Base-by-base conservation (phyloP, 2,888 invertebrate genomes). In the Dicyrtoma fusca region DNA sequence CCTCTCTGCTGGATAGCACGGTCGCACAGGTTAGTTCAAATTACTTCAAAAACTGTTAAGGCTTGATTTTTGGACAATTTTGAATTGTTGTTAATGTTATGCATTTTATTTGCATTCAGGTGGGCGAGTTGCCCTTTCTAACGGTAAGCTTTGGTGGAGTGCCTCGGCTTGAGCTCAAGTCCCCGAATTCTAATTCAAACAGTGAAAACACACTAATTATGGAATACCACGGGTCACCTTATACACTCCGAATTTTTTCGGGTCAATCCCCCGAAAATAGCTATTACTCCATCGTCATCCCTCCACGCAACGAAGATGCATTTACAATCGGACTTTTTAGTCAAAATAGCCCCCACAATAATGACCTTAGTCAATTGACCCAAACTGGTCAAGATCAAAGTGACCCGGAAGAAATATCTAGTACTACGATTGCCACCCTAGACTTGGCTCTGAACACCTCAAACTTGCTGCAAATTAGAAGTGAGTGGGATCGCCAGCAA, bases 171-270 rank as follows among this genome's bases (percentile, higher is more conserved):
- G 11, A 55, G 6, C 1, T 53, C 1, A 8, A 53, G 4, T 25
- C 19, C 14, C 34, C 42, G 44, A 63, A 63, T 21, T 10, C 19
- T 34, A n/a, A n/a, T n/a, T n/a, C n/a, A n/a, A n/a, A n/a, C n/a
- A n/a, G n/a, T n/a, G n/a, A n/a, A n/a, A n/a, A n/a, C n/a, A 25
- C 53, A 21, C 19, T 66, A n/a, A 66, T 51, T 1, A 8, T 66
- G 2, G 66, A 66, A n/a, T 66, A 66, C 26, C 51, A 66, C 44
- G 66, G 51, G 1, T 66, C 66, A 11, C 66, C 66, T 8, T 17
- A 47, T 23, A 26, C 66, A 1, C 51, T 66, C 42, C 34, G 55
- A 55, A 10, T 66, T 2, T 66, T 26, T 66, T 0, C 17, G 42
- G 53, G 14, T 19, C n/a, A 49, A 21, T 45, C 17, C 25, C 64